Evolutionary conservation across 2,113 vertebrate species (phyloP).

Genomic region (Ailuropoda melanoleuca): DNA sequence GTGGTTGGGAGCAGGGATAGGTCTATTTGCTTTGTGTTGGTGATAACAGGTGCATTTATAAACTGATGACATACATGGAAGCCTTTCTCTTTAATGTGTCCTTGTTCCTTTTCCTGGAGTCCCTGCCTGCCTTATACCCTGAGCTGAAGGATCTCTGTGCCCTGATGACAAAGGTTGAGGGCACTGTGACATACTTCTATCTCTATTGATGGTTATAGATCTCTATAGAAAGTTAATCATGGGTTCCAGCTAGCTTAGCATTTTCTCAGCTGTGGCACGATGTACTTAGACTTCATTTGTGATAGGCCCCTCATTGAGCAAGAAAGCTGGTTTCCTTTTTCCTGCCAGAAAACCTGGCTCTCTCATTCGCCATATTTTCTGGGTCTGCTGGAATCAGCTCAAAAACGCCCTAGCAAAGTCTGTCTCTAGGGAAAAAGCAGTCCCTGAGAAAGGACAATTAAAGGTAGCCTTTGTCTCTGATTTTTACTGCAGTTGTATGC

Average conservation of each 20-base stretch:
- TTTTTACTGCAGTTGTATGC: not conserved
- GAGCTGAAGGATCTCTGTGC: not conserved
- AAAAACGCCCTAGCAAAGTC: conserved; percentile 39
- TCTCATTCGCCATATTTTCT: conserved; percentile 58
- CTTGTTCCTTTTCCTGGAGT: not conserved
- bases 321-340: not conserved
- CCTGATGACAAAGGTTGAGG: not conserved
- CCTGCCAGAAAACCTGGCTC: conserved; percentile 53
- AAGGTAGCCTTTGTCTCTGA: conserved; percentile 21
- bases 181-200: not conserved
- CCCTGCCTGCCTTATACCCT: not conserved
- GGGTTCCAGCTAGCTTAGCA: not conserved
- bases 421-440: conserved; percentile 47
- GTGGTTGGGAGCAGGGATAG: too few relatives aligned
- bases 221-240: not conserved
- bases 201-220: not conserved
- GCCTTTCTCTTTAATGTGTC: not conserved
- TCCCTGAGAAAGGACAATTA: conserved; percentile 47
- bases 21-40: not conserved
- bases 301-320: not conserved
- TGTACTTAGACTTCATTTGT: conserved; percentile 9
- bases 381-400: conserved; percentile 36
- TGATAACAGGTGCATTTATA: not conserved
- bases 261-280: conserved; percentile 16
- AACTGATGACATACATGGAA: not conserved